A percentile compares a stretch with the other conserved stretches of the same genome.
These are phyloP conservation scores for Dendroctonus ponderosae DNA, from an alignment of 1,140 invertebrate species.

Conservation along the genomic window DNA sequence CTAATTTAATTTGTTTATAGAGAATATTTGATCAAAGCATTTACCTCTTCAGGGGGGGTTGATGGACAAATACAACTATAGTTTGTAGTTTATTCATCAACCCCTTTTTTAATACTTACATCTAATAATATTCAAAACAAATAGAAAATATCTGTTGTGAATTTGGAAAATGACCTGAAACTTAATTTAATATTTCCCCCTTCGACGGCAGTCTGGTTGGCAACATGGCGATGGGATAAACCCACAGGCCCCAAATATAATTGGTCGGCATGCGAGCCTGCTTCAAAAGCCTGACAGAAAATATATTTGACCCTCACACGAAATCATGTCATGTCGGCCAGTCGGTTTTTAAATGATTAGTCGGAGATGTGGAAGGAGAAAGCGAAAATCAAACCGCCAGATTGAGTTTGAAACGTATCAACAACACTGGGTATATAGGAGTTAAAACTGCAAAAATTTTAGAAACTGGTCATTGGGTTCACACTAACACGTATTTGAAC, in stretches of 20 bases:
- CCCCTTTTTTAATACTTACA: no score
- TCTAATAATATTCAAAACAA: background rate
- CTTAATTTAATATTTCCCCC: constrained; percentile 43
- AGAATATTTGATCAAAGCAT: no score
- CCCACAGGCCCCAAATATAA: constrained; percentile 43
- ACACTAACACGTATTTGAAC: no score
- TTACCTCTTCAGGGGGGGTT: no score
- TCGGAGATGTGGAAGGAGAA: constrained; percentile 3
- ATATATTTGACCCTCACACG: constrained; percentile 38
- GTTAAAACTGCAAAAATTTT: no score
- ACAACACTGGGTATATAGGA: background rate
- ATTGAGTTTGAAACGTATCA: background rate
- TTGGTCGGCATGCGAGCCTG: constrained; percentile 43
- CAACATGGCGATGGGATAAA: constrained; percentile 37
- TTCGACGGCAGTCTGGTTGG: background rate
- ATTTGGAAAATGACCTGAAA: constrained; percentile 33
- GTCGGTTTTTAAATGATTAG: constrained; percentile 21
- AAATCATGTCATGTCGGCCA: constrained; percentile 25
- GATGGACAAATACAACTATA: no score
- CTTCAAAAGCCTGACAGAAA: constrained; percentile 41
- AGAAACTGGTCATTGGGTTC: no score
- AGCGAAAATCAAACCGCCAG: background rate
- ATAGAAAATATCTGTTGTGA: constrained; percentile 10
- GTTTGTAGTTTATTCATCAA: no score
- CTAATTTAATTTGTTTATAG: no score